These are phyloP conservation scores for Agelaius phoeniceus DNA, from an alignment of 2,113 vertebrate species.

Conservation along the genomic window DNA sequence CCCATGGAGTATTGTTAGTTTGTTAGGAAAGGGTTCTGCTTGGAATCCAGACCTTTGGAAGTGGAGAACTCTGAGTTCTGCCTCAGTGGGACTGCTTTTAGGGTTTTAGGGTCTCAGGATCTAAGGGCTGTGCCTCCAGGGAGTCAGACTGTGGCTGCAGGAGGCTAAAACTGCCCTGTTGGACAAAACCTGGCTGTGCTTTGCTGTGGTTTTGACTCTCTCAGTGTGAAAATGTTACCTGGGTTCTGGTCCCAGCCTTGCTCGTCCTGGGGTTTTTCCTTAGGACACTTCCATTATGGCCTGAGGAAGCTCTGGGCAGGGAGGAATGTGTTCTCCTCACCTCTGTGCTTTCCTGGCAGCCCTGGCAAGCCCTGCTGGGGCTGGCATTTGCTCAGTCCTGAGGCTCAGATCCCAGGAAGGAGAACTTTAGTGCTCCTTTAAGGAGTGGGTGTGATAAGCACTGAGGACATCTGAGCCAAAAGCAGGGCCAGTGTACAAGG, in stretches of 20 bases:
- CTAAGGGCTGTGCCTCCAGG: neutral
- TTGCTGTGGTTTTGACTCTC: rapidly evolving
- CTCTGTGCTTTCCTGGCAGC: neutral
- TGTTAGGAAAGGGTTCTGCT: neutral
- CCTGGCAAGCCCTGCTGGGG: neutral
- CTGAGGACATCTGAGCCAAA: neutral
- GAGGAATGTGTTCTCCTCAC: neutral
- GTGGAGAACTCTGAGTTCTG: neutral
- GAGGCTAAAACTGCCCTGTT: neutral
- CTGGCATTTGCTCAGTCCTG: neutral
- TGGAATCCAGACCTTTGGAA: neutral
- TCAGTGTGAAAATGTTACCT: neutral
- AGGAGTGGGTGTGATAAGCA: neutral
- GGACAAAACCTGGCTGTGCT: neutral
- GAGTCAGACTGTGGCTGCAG: neutral
- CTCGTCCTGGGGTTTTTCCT: neutral
- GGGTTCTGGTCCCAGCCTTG: neutral
- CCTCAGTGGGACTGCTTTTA: neutral
- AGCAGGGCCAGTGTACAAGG: neutral
- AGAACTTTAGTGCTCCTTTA: neutral
- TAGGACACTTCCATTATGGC: neutral
- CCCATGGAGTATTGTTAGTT: neutral
- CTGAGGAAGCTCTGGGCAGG: neutral
- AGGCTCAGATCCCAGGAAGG: neutral
- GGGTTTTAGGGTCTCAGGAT: neutral